Base-by-base conservation (phyloP, 2,888 invertebrate genomes). In the Tubulanus polymorphus region DNA sequence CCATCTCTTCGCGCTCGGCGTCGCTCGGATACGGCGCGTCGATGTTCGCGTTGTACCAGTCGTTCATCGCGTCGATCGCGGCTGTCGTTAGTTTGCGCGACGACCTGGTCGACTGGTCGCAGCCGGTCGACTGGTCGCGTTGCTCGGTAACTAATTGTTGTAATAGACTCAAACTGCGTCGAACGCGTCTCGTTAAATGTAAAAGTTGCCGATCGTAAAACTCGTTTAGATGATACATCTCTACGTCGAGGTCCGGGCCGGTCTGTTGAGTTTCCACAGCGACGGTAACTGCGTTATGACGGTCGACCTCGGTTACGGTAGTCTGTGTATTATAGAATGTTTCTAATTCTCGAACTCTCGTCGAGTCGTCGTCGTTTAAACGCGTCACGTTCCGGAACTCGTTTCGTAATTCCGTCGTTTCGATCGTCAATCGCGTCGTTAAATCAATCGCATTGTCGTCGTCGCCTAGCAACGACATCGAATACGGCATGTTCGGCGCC, bases 1-100 rank as follows among this genome's bases (percentile, higher is more conserved):
- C 73, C 54, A 75, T 52, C 20, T 60, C 56, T 30, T 61, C 57
- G 59, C 74, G 73, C 54, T 73, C 69, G 28, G 66, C 70, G 41
- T 71, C 72, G 1, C 66, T 64, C 5, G 75, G 75, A 53, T 74
- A 74, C 1, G 74, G 75, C 45, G 68, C 64, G 30, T 69, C 64
- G 5, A 69, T 60, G 55, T 74, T 67, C n/a, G 54, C 56, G 15
- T 65, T 64, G 53, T 64, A 72, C 75, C 75, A 75, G 28, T 67
- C 59, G 0, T 58, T 64, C 70, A 75, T 70, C 10, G 73, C 59
- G 18, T 61, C 58, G 0, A 71, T 63, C 25, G 72, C 72, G 18
- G 62, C 59, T 2, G 62, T 29, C 50, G 67, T 70, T 26, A 74
- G 55, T 47, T 68, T 65, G 12, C 73, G 57, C 6, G 66, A 63